Conservation (phyloP, 2,113 vertebrate species). For the Oenanthe melanoleuca region DNA sequence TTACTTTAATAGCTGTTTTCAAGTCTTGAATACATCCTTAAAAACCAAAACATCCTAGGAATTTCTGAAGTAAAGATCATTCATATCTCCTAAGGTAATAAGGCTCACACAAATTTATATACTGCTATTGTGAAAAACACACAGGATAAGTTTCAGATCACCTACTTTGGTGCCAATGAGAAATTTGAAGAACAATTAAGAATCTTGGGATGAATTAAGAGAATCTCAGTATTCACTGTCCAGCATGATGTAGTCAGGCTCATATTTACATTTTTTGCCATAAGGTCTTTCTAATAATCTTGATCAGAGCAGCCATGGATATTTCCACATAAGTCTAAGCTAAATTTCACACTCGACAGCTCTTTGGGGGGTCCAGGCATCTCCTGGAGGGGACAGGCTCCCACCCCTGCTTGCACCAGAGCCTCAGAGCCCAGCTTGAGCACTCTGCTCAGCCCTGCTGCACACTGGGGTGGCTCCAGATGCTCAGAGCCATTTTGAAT, state of each 20-base stretch:
- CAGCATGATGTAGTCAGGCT: neutral
- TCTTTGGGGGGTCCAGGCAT: neutral
- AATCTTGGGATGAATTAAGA: neutral
- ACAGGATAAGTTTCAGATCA: neutral
- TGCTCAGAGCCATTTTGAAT: neutral
- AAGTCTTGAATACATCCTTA: neutral
- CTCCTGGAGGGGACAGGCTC: neutral
- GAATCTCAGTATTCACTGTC: neutral
- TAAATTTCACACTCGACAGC: neutral
- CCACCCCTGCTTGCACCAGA: neutral
- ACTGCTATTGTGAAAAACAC: neutral
- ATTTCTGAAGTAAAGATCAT: conserved; percentile 4
- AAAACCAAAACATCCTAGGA: neutral
- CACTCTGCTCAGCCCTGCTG: neutral
- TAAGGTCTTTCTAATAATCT: neutral
- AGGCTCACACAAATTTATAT: neutral
- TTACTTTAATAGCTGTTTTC: neutral
- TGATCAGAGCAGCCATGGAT: neutral
- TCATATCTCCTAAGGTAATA: neutral
- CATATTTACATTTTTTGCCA: neutral
- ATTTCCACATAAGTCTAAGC: neutral
- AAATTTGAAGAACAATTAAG: neutral
- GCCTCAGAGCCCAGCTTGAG: accelerated
- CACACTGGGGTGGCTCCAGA: neutral
- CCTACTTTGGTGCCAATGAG: neutral